Conservation (phyloP, 92 coral and sea anemone species). For the Parazoanthus swiftii region DNA sequence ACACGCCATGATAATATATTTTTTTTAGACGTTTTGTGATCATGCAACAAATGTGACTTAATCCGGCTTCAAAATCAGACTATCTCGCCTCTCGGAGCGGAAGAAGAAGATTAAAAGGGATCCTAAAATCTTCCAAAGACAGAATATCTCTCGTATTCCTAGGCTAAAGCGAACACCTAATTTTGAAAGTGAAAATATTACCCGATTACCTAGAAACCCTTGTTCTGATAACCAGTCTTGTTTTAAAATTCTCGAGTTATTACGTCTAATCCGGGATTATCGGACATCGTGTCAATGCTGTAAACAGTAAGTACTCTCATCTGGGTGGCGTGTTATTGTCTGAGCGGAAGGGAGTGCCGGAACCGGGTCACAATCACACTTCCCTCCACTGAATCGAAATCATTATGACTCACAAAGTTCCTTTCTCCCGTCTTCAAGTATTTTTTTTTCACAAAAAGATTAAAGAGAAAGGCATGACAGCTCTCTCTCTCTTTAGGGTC, state of each 20-base stretch:
- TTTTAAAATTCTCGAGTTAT: too few species aligned
- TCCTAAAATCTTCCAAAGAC: neutral
- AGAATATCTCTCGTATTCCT: neutral
- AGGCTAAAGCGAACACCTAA: neutral
- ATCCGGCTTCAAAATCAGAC: too few species aligned
- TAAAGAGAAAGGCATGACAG: neutral
- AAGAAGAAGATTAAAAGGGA: too few species aligned
- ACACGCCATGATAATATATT: too few species aligned
- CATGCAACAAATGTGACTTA: neutral
- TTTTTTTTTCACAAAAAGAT: neutral
- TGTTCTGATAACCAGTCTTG: neutral
- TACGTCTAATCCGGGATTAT: neutral
- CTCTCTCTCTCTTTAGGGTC: neutral
- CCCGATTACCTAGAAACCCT: too few species aligned
- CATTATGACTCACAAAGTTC: neutral
- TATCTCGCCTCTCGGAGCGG: neutral
- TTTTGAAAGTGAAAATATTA: neutral
- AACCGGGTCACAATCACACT: neutral
- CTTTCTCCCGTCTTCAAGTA: neutral
- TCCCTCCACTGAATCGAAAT: too few species aligned
- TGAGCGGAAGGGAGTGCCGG: conserved; percentile 14
- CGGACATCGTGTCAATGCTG: neutral
- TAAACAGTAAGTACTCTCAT: neutral
- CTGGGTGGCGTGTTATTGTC: neutral
- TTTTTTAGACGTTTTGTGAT: too few species aligned